Base-by-base conservation (phyloP, 1,140 invertebrate species). In the Platyura marginata region DNA sequence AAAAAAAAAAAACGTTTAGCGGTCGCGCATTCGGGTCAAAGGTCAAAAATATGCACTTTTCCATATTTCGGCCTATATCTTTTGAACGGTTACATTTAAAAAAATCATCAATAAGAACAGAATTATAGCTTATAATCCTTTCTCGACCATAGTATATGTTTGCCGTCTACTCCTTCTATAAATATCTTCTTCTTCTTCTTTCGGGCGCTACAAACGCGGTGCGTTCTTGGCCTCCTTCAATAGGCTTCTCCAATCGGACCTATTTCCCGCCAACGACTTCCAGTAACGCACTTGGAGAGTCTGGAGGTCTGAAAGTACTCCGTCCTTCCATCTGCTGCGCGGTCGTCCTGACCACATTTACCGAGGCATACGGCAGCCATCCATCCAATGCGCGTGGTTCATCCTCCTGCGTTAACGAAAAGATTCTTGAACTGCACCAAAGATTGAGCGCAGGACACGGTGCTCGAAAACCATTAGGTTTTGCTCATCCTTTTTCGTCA, bases 381-480 rank as follows among this genome's bases (percentile, higher is more conserved):
- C 25, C 25, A 29, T 29, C 6, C 25, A 13, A 6, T 29, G 25
- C 25, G 13, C 25, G 25, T 29, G 13, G 25, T 13, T 13, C 6
- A 29, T 29, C 13, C 25, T 8, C 25, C 25, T 29, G 6, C 13
- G 25, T 29, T 29, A 13, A 8, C 13, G 6, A 8, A 13, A 29
- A 6, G 25, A 29, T 29, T 6, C 13, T 13, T 13, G 25, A 29
- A 6, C 13, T 13, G 6, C 25, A 15, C 23, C 29, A 32, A 3
- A 32, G 22, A 29, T 41, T 16, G 2, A 11, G 9, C 41, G n/a
- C n/a, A 41, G 25, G 22, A 41, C 23, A 38, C 42, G 41, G 32
- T 41, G 23, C 20, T 43, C 41, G 18, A 42, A 46, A 11, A 35
- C 19, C 11, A 21, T n/a, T 21, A 46, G 25, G 15, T 21, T 39